These are phyloP conservation scores for Alcis repandata DNA, from an alignment of 2,888 invertebrate species.

Conservation along the genomic window DNA sequence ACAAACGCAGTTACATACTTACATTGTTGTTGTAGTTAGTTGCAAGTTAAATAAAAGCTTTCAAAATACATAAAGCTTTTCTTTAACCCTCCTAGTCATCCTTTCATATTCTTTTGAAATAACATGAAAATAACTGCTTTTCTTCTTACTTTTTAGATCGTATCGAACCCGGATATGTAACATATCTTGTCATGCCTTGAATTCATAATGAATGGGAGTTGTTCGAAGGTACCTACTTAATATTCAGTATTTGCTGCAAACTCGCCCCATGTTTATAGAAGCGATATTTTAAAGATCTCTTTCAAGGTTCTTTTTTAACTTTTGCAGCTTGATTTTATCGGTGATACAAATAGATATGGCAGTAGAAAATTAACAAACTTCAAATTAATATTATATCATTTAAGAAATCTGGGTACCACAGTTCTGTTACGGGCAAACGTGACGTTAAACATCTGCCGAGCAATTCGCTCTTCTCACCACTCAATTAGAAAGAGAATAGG, in stretches of 20 bases:
- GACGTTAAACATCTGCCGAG: too few relatives aligned
- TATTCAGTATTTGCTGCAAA: conserved; percentile 9
- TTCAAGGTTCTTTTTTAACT: neutral
- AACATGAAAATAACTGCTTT: conserved; percentile 13
- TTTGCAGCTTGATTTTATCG: neutral
- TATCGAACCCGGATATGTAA: conserved; percentile 25
- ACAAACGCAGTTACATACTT: too few relatives aligned
- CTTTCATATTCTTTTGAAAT: conserved; percentile 26
- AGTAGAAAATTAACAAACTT: too few relatives aligned
- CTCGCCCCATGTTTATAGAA: neutral
- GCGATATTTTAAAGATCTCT: neutral
- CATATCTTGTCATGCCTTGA: conserved; percentile 20
- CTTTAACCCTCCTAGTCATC: conserved; percentile 24
- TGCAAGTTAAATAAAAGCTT: too few relatives aligned
- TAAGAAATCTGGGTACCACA: too few relatives aligned
- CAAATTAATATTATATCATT: too few relatives aligned
- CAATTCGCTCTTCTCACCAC: too few relatives aligned
- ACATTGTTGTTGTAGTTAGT: too few relatives aligned
- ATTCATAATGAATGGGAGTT: conserved; percentile 15
- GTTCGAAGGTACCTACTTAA: neutral
- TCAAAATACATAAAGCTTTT: conserved; percentile 28
- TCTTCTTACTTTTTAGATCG: neutral
- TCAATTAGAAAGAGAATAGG: too few relatives aligned
- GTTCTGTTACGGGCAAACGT: too few relatives aligned
- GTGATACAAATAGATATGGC: too few relatives aligned